Evolutionary conservation across 2,797 vertebrate genomes (phyloP).

Genomic region (Cossypha polioptera): DNA sequence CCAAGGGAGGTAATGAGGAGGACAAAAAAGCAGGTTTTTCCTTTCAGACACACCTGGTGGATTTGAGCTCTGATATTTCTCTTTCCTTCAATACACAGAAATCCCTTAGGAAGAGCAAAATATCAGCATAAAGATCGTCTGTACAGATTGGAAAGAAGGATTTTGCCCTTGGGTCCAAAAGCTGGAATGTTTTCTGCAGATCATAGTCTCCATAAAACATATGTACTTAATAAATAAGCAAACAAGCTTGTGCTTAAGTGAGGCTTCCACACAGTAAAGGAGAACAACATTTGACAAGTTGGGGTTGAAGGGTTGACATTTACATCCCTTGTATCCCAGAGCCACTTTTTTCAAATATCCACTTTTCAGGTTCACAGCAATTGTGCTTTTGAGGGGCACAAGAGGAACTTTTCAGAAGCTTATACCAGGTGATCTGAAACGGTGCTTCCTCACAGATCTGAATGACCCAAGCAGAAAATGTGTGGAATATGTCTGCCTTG

Average conservation of each 20-base stretch:
- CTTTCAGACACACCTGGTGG: constrained; percentile 21
- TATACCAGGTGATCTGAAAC: neutral
- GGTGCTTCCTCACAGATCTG: neutral
- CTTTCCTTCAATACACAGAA: neutral
- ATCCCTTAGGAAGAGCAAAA: constrained; percentile 40
- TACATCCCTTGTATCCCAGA: neutral
- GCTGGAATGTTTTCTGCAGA: constrained; percentile 44
- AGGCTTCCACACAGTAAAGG: neutral
- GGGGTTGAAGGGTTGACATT: neutral
- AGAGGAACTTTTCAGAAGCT: neutral
- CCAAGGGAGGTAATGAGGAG: neutral
- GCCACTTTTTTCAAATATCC: neutral
- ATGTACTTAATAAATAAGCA: constrained; percentile 67
- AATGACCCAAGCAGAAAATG: neutral
- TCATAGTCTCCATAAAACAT: constrained; percentile 45
- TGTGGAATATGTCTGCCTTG: neutral
- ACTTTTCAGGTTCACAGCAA: neutral
- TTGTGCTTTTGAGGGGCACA: neutral
- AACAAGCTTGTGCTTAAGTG: constrained; percentile 11
- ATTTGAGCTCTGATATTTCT: constrained; percentile 19
- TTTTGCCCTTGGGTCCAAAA: constrained; percentile 56
- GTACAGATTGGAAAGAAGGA: constrained; percentile 38
- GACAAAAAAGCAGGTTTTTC: neutral
- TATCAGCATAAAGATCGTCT: neutral
- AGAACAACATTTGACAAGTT: neutral